A percentile compares a stretch with the other conserved stretches of the same genome.
These are phyloP conservation scores for Eospalax fontanierii DNA, from an alignment of 2,797 vertebrate species.

Conservation along the genomic window DNA sequence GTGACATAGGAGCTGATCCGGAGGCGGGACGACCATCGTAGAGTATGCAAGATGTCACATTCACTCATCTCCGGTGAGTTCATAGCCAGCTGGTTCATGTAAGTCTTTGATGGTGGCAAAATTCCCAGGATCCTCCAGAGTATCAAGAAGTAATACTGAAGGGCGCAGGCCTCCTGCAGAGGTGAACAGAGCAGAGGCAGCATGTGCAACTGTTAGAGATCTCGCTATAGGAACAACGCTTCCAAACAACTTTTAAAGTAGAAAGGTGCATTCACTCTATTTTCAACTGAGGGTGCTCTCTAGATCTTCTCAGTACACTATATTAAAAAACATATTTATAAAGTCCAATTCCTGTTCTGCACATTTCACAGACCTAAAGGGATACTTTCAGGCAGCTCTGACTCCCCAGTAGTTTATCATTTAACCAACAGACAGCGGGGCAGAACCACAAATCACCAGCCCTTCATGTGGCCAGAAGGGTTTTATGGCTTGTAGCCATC, in stretches of 20 bases:
- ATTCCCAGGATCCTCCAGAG: slow-evolving; percentile 98
- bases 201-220: no score
- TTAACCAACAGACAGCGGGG: not conserved
- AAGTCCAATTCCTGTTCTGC: not conserved
- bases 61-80: slow-evolving; percentile 95
- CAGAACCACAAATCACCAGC: not conserved
- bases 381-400: not conserved
- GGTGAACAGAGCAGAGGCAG: not conserved
- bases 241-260: slow-evolving; percentile 9
- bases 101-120: slow-evolving; percentile 96
- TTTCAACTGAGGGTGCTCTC: slow-evolving; percentile 8
- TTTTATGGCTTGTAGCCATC: not conserved
- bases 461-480: not conserved
- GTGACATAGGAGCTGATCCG: slow-evolving; percentile 93
- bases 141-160: slow-evolving; percentile 98
- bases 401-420: slow-evolving; percentile 11
- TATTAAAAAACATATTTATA: not conserved
- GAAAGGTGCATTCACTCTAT: not conserved
- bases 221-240: not conserved
- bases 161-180: slow-evolving; percentile 97
- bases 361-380: not conserved
- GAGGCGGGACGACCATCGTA: slow-evolving; percentile 98
- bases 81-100: slow-evolving; percentile 95
- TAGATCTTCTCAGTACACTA: not conserved
- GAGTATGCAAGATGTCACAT: slow-evolving; percentile 97